Conservation (phyloP, 2,797 vertebrate species). For the Sarcoramphus papa region DNA sequence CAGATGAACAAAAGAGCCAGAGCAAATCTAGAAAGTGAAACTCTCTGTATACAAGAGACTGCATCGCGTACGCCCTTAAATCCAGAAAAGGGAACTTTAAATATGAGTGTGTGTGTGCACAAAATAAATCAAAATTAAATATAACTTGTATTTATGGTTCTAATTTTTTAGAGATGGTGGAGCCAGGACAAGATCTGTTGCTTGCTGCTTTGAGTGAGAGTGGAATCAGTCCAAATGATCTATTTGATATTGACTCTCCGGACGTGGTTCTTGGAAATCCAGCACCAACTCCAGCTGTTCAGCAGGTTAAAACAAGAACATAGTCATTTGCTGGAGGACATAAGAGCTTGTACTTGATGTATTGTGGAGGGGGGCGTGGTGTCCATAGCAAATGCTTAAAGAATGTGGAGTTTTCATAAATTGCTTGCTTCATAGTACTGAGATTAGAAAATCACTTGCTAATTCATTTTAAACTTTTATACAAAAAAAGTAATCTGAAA, state of each 20-base stretch:
- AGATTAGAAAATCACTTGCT: not conserved
- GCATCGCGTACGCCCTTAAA: not conserved
- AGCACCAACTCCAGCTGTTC: slow-evolving; percentile 77
- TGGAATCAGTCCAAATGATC: slow-evolving; percentile 96
- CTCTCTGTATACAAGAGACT: not conserved
- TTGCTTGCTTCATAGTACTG: not conserved
- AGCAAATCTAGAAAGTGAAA: not conserved
- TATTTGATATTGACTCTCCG: slow-evolving; percentile 90
- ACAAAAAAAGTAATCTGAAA: not conserved
- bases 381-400: not conserved
- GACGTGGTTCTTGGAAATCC: slow-evolving; percentile 78
- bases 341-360: not conserved
- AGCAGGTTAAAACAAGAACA: slow-evolving; percentile 80
- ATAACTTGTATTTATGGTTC: not conserved
- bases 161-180: slow-evolving; percentile 83
- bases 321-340: not conserved
- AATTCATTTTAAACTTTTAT: not conserved
- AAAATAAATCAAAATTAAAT: not conserved
- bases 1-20: not conserved
- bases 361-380: not conserved
- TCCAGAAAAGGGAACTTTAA: not conserved
- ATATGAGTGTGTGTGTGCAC: not conserved
- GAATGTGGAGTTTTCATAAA: not conserved
- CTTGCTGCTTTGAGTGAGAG: slow-evolving; percentile 98
- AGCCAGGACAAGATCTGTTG: slow-evolving; percentile 97